phyloP scores from a whole-genome alignment of 2,888 invertebrate species.

The Ormyrus rosae region DNA sequence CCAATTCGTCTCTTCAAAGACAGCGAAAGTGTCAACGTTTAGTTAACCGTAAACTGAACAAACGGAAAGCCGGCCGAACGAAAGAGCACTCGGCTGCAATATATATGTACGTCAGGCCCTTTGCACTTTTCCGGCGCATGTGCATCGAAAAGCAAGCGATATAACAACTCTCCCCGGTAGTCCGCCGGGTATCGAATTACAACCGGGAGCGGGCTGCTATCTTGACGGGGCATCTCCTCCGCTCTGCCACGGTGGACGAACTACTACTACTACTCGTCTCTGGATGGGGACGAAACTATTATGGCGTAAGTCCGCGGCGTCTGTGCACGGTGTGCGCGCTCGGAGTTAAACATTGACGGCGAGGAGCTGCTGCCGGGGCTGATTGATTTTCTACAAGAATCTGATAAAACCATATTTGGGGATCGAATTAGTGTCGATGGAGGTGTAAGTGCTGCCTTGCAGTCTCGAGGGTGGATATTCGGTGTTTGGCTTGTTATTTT shows the following conservation, averaged over 20 bases:
- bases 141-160: too few relatives aligned
- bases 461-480: too few relatives aligned
- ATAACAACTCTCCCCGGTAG: constrained; percentile 53
- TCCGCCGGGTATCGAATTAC: constrained; percentile 61
- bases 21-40: constrained; percentile 51
- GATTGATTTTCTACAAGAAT: constrained; percentile 29
- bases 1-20: too few relatives aligned
- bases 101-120: constrained; percentile 35
- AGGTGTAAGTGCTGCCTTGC: too few relatives aligned
- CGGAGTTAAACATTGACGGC: constrained; percentile 14
- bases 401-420: constrained; percentile 33
- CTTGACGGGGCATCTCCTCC: constrained; percentile 69
- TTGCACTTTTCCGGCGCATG: too few relatives aligned
- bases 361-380: constrained; percentile 1
- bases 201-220: constrained; percentile 66
- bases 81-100: neutral
- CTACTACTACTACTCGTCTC: neutral
- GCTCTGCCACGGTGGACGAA: constrained; percentile 47
- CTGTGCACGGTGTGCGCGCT: neutral
- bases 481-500: too few relatives aligned
- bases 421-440: too few relatives aligned
- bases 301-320: too few relatives aligned
- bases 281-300: constrained; percentile 21
- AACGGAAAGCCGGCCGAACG: constrained; percentile 66
- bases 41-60: constrained; percentile 74